These are phyloP conservation scores for Climacteris rufus DNA, from an alignment of 2,113 vertebrate genomes.

Conservation along the genomic window DNA sequence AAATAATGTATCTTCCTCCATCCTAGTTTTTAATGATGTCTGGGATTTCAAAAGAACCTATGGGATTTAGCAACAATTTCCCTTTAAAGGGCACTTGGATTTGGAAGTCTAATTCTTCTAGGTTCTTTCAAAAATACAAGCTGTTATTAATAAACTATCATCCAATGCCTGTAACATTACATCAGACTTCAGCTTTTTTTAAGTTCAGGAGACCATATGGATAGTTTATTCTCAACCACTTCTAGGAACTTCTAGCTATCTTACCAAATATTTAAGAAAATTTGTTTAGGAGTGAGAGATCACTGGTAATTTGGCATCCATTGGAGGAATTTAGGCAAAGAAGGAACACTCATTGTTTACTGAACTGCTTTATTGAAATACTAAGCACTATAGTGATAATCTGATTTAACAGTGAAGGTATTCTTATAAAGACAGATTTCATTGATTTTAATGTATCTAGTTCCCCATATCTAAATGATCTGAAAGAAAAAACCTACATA, in stretches of 20 bases:
- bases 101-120: neutral
- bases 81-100: slow-evolving; percentile 6
- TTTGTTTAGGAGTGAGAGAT: neutral
- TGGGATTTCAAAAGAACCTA: slow-evolving; percentile 24
- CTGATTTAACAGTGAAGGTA: neutral
- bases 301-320: neutral
- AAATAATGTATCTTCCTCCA: neutral
- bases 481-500: neutral
- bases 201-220: slow-evolving; percentile 29
- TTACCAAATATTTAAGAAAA: slow-evolving; percentile 6
- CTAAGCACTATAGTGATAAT: neutral
- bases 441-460: neutral
- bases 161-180: slow-evolving; percentile 22
- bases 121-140: slow-evolving; percentile 27
- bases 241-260: neutral
- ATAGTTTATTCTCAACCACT: neutral
- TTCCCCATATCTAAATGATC: neutral
- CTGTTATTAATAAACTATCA: slow-evolving; percentile 55
- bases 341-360: neutral
- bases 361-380: neutral
- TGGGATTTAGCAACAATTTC: slow-evolving; percentile 35
- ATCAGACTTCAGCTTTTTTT: slow-evolving; percentile 45
- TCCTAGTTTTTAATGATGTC: slow-evolving; percentile 5
- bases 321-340: neutral
- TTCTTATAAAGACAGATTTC: neutral